phyloP scores from a whole-genome alignment of 2,888 invertebrate species.

The Cecidostiba fungosa region DNA sequence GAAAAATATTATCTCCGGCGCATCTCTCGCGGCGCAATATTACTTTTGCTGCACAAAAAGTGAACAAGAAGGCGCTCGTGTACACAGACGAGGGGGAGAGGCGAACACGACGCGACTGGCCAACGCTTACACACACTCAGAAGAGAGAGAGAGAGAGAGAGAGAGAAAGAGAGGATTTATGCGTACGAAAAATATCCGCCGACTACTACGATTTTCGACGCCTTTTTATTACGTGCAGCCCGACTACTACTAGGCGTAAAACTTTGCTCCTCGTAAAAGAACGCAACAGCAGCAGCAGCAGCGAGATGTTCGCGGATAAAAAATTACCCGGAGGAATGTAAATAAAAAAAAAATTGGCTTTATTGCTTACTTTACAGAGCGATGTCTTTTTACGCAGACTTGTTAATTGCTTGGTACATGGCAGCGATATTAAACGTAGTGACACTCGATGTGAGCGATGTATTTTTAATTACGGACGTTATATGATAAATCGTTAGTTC shows the following conservation, averaged over 20 bases:
- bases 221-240: slow-evolving; percentile 46
- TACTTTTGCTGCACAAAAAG: slow-evolving; percentile 30
- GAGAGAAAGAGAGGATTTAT: slow-evolving; percentile 42
- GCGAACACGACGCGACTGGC: slow-evolving; percentile 12
- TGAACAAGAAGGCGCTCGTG: slow-evolving; percentile 1
- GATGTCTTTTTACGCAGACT: slow-evolving; percentile 34
- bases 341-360: slow-evolving; percentile 25
- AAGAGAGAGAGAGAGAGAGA: not conserved
- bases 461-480: slow-evolving; percentile 35
- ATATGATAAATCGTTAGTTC: not conserved
- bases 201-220: slow-evolving; percentile 54
- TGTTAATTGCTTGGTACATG: slow-evolving; percentile 55
- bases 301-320: slow-evolving; percentile 38
- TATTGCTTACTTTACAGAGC: slow-evolving; percentile 45
- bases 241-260: slow-evolving; percentile 33
- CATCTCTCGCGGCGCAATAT: slow-evolving; percentile 34
- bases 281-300: not conserved
- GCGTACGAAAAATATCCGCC: slow-evolving; percentile 34
- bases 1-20: slow-evolving; percentile 37
- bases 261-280: slow-evolving; percentile 44
- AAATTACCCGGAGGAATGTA: slow-evolving; percentile 35
- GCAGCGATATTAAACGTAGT: not conserved
- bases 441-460: slow-evolving; percentile 39
- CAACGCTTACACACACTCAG: not conserved
- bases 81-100: not conserved